Evolutionary conservation across 1,140 invertebrate genomes (phyloP), one percentile per base, ranked within the genome.

Genomic region (Polypedilum pembai): DNA sequence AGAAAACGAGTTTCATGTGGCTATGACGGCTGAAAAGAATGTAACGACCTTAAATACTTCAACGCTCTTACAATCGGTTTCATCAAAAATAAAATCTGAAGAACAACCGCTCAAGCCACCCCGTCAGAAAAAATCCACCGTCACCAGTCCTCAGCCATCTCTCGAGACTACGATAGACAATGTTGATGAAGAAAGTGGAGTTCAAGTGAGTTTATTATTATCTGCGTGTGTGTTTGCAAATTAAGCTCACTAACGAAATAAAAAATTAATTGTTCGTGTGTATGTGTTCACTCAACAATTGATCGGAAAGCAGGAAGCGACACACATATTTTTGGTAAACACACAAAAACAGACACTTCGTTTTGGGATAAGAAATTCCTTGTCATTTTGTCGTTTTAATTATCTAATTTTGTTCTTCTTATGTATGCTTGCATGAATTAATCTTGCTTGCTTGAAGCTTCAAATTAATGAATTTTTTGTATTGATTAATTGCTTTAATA

Each of bases 1-100:
- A 20, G 65, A 69, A 69, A 69, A 69, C 10, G 65, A 69, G 18
- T 69, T 69, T 69, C 65, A 69, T 69, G 65, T 69, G 65, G 65
- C 65, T 18, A 69, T 69, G 15, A 18, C 65, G 8, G 18, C 17
- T 69, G 65, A 69, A 69, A 69, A 69, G 20, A 69, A 18, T 69
- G 17, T 18, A 69, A 20, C 5, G 8, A 8, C 2, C 4, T 20
- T 18, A 18, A 21, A 7, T 0, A 18, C 17, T 21, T 69, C 65
- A 69, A 69, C 65, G 0, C 45, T 56, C 1, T n/a, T n/a, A 4
- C 7, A 12, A 56, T 10, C 45, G 10, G 3, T 12, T 56, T 12
- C 45, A 15, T n/a, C 17, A 18, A 18, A 69, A 20, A 18, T 0
- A 20, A 18, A 7, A 8, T 18, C 8, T 18, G 65, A 69, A 0